phyloP scores from a whole-genome alignment of 2,113 vertebrate species.

The Callithrix jacchus region DNA sequence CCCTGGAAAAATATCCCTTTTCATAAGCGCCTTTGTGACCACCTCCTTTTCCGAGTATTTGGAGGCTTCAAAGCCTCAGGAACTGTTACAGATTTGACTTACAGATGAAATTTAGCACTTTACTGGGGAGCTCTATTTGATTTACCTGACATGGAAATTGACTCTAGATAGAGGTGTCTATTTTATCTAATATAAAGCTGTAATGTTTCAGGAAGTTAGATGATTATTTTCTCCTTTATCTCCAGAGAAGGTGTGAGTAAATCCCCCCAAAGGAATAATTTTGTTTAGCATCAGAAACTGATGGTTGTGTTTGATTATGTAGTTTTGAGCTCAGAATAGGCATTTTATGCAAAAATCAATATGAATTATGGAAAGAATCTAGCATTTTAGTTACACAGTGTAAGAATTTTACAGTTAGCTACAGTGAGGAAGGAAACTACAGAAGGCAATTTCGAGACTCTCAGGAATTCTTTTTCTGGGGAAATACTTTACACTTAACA shows the following conservation, averaged over 20 bases:
- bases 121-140: conserved; percentile 44
- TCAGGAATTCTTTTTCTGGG: conserved; percentile 60
- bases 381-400: conserved; percentile 74
- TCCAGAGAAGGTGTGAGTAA: conserved; percentile 73
- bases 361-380: conserved; percentile 79
- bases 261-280: conserved; percentile 74
- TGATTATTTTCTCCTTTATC: conserved; percentile 72
- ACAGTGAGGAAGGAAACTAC: conserved; percentile 60
- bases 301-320: conserved; percentile 76
- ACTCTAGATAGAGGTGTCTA: conserved; percentile 57
- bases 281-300: conserved; percentile 77
- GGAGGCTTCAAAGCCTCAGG: conserved; percentile 31
- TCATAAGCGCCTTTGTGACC: not conserved
- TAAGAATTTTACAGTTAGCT: conserved; percentile 75
- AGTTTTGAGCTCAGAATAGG: conserved; percentile 75
- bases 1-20: conserved; percentile 3
- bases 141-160: conserved; percentile 71
- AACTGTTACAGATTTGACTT: conserved; percentile 59
- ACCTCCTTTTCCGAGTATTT: not conserved
- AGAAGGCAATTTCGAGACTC: conserved; percentile 68
- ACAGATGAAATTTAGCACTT: conserved; percentile 57
- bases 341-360: conserved; percentile 82
- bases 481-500: conserved; percentile 39
- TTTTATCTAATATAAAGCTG: conserved; percentile 64
- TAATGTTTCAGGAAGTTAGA: conserved; percentile 68